These are phyloP conservation scores for Bradynema listronoti DNA, from an alignment of 1,140 invertebrate species.

Conservation along the genomic window DNA sequence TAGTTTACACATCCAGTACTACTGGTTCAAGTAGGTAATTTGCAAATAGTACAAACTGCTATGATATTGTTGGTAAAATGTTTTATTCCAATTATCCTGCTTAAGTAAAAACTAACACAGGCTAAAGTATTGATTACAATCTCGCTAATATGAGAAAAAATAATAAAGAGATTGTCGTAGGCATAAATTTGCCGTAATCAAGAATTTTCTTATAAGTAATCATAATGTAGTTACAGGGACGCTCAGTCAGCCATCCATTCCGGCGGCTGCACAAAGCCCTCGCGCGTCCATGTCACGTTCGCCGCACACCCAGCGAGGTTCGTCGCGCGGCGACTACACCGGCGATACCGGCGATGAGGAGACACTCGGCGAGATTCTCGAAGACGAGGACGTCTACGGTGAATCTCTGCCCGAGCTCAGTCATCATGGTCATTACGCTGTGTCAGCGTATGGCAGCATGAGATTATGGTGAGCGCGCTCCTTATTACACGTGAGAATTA, in stretches of 20 bases:
- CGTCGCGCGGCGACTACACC: conserved; percentile 1
- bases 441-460: neutral
- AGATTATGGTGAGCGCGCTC: conserved; percentile 18
- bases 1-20: no score
- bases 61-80: no score
- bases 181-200: no score
- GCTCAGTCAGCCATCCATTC: conserved; percentile 39
- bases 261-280: conserved; percentile 17
- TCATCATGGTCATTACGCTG: neutral
- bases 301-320: neutral
- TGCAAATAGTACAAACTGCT: no score
- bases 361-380: conserved; percentile 17
- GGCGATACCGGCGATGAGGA: neutral
- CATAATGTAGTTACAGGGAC: conserved; percentile 38
- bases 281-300: conserved; percentile 20
- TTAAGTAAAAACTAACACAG: no score
- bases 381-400: conserved; percentile 41
- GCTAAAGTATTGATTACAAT: no score
- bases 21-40: no score
- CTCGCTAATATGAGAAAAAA: no score
- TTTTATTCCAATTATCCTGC: no score
- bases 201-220: no score
- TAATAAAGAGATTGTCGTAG: no score
- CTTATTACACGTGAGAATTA: no score
- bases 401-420: conserved; percentile 31